Evolutionary conservation across 2,113 vertebrate species (phyloP).

Genomic region (Muntiacus muntjak): DNA sequence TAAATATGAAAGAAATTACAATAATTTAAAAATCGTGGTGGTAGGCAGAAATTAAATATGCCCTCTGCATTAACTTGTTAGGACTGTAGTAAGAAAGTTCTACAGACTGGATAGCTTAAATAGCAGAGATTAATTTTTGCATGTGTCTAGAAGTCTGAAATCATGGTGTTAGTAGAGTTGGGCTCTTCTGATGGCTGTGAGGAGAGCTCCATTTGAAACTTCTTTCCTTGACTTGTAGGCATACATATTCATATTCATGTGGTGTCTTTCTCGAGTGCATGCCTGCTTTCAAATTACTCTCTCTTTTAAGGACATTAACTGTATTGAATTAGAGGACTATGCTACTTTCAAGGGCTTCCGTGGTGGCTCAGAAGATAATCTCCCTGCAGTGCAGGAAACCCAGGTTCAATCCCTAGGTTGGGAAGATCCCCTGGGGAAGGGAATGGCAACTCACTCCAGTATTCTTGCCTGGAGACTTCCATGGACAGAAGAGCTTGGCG

Average conservation of each 20-base stretch:
- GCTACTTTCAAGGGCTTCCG: not conserved
- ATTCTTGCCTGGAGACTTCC: not conserved
- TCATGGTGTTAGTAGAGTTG: not conserved
- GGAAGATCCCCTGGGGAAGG: not conserved
- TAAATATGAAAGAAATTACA: not conserved
- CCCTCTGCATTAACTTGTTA: not conserved
- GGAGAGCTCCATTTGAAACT: not conserved
- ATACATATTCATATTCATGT: not conserved
- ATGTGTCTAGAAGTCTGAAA: not conserved
- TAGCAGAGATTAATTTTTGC: not conserved
- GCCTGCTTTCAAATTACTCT: not conserved
- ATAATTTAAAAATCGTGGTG: not conserved
- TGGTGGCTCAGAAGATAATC: not conserved
- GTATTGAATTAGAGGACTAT: not conserved
- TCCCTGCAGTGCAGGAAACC: not conserved
- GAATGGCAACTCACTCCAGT: not conserved
- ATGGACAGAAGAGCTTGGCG: not conserved
- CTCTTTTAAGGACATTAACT: not conserved
- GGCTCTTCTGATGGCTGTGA: not conserved
- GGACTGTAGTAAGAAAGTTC: not conserved
- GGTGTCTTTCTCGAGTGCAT: not conserved
- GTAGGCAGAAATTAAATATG: not conserved
- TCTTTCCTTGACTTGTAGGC: not conserved
- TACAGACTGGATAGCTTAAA: not conserved
- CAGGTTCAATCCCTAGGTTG: not conserved